Evolutionary conservation across 2,797 vertebrate genomes (phyloP).

Genomic region (Urosaurus nigricauda): DNA sequence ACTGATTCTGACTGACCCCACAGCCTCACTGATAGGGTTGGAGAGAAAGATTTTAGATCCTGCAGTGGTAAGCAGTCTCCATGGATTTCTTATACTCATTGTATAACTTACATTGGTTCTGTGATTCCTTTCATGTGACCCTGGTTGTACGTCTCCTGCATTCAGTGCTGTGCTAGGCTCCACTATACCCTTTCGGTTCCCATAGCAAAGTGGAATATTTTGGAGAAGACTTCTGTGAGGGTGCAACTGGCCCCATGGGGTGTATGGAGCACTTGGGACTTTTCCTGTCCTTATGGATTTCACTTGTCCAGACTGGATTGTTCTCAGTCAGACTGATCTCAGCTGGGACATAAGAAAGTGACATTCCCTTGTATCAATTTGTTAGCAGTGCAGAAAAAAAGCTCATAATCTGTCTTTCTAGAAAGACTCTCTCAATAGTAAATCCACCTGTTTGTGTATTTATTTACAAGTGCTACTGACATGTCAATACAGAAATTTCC

Average conservation of each 20-base stretch:
- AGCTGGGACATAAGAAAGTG: background rate
- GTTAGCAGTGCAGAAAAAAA: background rate
- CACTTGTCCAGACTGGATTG: background rate
- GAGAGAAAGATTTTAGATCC: background rate
- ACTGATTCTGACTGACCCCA: no score
- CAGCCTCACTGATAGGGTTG: background rate
- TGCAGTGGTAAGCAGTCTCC: background rate
- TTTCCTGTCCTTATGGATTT: background rate
- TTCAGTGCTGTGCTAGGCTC: no score
- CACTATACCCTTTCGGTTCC: background rate
- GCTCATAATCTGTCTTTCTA: background rate
- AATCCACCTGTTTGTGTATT: background rate
- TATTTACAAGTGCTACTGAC: background rate
- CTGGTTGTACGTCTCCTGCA: background rate
- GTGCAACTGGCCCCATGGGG: background rate
- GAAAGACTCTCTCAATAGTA: background rate
- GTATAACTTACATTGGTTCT: no score
- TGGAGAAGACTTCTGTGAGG: background rate
- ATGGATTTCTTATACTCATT: background rate
- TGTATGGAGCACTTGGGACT: background rate
- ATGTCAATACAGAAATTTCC: background rate
- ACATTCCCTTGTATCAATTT: background rate
- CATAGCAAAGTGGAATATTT: background rate
- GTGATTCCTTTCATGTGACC: background rate
- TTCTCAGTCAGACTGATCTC: background rate